Conservation (phyloP, 2,888 invertebrate species). For the Andrena hattorfiana region DNA sequence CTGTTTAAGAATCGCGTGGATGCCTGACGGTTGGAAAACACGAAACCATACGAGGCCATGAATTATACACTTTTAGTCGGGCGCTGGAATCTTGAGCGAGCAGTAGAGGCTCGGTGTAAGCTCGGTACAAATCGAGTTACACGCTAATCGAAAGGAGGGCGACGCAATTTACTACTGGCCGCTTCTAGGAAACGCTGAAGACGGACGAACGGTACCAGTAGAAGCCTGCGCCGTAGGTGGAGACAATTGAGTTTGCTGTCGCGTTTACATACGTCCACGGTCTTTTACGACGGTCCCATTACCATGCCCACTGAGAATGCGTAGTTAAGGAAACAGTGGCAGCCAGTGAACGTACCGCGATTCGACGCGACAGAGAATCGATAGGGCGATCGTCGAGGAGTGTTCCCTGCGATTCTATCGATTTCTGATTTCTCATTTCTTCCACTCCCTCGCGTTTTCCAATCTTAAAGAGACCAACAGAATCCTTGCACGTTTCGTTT, state of each 20-base stretch:
- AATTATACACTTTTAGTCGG: constrained; percentile 29
- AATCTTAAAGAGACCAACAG: too few species aligned
- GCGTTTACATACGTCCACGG: constrained; percentile 49
- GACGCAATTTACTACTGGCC: constrained; percentile 50
- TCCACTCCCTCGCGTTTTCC: too few species aligned
- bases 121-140: constrained; percentile 55
- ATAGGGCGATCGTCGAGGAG: neutral
- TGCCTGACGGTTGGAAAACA: neutral
- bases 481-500: neutral
- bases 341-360: constrained; percentile 1
- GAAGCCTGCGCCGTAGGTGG: constrained; percentile 58
- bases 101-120: constrained; percentile 10
- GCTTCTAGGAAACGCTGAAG: constrained; percentile 58
- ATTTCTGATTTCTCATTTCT: neutral
- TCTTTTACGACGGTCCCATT: constrained; percentile 46
- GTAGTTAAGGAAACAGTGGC: neutral
- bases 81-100: constrained; percentile 16
- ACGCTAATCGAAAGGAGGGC: constrained; percentile 67
- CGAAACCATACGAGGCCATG: neutral
- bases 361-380: neutral
- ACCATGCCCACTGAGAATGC: constrained; percentile 18
- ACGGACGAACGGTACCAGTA: constrained; percentile 46
- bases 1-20: too few species aligned
- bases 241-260: constrained; percentile 57
- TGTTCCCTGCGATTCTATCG: neutral